Evolutionary conservation across 2,797 vertebrate genomes (phyloP).

Genomic region (Sorex maritimensis): DNA sequence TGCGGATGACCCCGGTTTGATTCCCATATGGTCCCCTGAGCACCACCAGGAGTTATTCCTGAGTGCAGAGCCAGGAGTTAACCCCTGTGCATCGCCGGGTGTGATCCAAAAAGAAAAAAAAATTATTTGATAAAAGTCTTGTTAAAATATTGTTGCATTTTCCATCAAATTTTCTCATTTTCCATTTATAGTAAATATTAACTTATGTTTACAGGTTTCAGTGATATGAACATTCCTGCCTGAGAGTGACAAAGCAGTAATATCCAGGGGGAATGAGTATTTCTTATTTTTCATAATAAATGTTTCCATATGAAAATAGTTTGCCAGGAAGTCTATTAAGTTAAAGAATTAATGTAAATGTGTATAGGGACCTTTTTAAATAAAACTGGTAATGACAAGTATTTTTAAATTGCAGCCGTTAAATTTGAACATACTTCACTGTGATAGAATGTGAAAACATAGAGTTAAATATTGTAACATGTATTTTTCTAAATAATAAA

Average conservation of each 20-base stretch:
- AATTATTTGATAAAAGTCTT: constrained; percentile 82
- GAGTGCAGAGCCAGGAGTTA: no score
- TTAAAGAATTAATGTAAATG: constrained; percentile 90
- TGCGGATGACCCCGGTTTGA: no score
- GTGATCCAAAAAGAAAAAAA: no score
- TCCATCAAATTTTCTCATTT: constrained; percentile 89
- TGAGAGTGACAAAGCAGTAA: constrained; percentile 85
- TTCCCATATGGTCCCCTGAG: no score
- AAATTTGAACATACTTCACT: constrained; percentile 89
- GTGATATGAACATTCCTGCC: constrained; percentile 80
- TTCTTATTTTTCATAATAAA: constrained; percentile 88
- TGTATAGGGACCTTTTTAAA: constrained; percentile 88
- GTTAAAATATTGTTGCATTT: constrained; percentile 89
- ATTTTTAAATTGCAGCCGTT: constrained; percentile 89
- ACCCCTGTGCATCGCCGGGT: no score
- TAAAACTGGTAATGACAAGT: constrained; percentile 90
- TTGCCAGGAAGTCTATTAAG: constrained; percentile 87
- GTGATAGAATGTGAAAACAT: constrained; percentile 86
- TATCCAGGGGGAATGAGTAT: constrained; percentile 86
- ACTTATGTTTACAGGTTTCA: constrained; percentile 88
- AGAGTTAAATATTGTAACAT: constrained; percentile 88
- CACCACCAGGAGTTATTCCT: no score
- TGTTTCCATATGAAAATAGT: constrained; percentile 88
- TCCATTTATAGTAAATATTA: constrained; percentile 90
- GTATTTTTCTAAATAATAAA: constrained; percentile 88